Conservation (phyloP, 2,113 vertebrate genomes). For the Trematocara unimaculatum region DNA sequence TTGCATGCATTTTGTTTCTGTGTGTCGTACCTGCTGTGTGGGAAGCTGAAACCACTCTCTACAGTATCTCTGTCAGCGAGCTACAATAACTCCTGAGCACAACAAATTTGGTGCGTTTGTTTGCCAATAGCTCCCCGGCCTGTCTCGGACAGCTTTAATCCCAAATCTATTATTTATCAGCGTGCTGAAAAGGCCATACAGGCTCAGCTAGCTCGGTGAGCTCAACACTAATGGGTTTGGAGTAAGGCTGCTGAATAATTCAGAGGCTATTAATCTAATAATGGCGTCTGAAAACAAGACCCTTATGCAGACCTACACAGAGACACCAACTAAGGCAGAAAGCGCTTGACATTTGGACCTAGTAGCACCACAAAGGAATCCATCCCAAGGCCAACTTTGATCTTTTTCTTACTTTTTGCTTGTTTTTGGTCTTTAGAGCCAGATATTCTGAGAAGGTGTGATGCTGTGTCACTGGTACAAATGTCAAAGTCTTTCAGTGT, state of each 20-base stretch:
- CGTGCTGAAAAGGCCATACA: slow-evolving; percentile 46
- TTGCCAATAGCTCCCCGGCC: slow-evolving; percentile 33
- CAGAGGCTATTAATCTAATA: slow-evolving; percentile 65
- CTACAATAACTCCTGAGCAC: background rate
- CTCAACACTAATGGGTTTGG: slow-evolving; percentile 57
- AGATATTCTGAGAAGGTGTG: slow-evolving; percentile 35
- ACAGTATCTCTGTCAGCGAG: background rate
- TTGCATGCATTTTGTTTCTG: background rate
- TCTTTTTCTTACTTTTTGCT: background rate
- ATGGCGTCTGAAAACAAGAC: slow-evolving; percentile 60
- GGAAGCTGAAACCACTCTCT: slow-evolving; percentile 13
- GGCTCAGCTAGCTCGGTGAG: slow-evolving; percentile 26
- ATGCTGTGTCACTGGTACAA: slow-evolving; percentile 66
- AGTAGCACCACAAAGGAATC: slow-evolving; percentile 52
- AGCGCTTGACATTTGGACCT: slow-evolving; percentile 72
- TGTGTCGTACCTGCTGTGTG: background rate
- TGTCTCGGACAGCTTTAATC: slow-evolving; percentile 31
- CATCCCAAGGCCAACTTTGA: slow-evolving; percentile 2
- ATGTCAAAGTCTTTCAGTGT: slow-evolving; percentile 64
- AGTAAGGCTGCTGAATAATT: slow-evolving; percentile 61
- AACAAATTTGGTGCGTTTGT: slow-evolving; percentile 25
- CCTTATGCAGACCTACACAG: slow-evolving; percentile 51
- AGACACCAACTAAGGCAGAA: slow-evolving; percentile 53
- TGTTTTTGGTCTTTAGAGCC: background rate
- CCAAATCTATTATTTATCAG: slow-evolving; percentile 56